Evolutionary conservation across 2,113 vertebrate genomes (phyloP).

Genomic region (Thymallus thymallus): DNA sequence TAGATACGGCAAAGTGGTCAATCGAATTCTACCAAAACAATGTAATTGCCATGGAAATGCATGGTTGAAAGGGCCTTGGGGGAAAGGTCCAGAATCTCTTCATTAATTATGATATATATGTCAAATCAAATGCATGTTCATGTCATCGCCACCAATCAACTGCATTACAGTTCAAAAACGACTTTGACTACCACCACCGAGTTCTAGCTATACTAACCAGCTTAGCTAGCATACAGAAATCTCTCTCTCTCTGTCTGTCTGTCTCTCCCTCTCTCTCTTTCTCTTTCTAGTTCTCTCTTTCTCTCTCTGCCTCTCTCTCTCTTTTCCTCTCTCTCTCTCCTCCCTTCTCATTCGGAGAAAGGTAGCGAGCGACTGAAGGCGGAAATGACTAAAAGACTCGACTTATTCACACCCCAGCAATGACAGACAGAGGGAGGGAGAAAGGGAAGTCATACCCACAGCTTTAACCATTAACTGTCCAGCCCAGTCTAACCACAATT

Average conservation of each 20-base stretch:
- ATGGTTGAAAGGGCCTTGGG: no score
- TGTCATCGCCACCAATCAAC: no score
- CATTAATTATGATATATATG: no score
- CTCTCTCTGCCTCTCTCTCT: conserved; percentile 21
- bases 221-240: no score
- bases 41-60: no score
- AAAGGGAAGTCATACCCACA: conserved; percentile 55
- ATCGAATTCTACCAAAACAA: no score
- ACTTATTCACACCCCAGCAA: conserved; percentile 59
- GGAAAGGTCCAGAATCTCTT: no score
- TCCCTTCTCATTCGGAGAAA: conserved; percentile 45
- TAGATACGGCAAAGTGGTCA: no score
- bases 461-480: conserved; percentile 46
- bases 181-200: no score
- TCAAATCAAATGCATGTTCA: no score
- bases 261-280: not conserved
- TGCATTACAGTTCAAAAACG: no score
- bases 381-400: conserved; percentile 70
- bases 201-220: no score
- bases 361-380: conserved; percentile 45
- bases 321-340: not conserved
- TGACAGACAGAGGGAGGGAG: conserved; percentile 49
- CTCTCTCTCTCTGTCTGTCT: not conserved
- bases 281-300: conserved; percentile 22
- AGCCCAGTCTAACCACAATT: conserved; percentile 32